phyloP scores from a whole-genome alignment of 2,797 vertebrate genomes.

The Lindbergichthys nudifrons region DNA sequence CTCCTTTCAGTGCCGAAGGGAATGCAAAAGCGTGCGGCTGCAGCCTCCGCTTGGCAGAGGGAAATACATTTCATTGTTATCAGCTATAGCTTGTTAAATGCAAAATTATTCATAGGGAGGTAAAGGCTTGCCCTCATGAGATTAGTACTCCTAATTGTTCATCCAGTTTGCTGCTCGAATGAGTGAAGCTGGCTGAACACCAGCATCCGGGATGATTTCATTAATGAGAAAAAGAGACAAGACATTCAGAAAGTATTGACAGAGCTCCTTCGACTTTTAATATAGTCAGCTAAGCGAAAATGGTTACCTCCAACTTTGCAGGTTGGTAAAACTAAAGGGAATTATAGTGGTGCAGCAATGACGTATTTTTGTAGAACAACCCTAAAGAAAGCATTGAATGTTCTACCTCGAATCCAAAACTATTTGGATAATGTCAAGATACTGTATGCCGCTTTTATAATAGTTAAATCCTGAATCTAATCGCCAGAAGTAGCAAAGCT shows the following conservation, averaged over 20 bases:
- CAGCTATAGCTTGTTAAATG: conserved; percentile 70
- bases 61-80: conserved; percentile 70
- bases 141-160: conserved; percentile 78
- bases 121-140: conserved; percentile 71
- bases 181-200: conserved; percentile 45
- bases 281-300: conserved; percentile 20
- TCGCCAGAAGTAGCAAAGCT: too few relatives aligned
- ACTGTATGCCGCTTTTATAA: too few relatives aligned
- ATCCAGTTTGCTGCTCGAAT: conserved; percentile 58
- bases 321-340: conserved; percentile 7
- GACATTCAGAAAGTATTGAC: conserved; percentile 47
- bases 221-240: conserved; percentile 58
- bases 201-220: conserved; percentile 48
- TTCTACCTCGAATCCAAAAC: too few relatives aligned
- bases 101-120: conserved; percentile 78
- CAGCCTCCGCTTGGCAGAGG: conserved; percentile 47
- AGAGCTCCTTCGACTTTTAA: conserved; percentile 55
- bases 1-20: conserved; percentile 37
- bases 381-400: too few relatives aligned
- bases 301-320: conserved; percentile 9
- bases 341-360: conserved; percentile 9
- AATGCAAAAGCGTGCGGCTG: conserved; percentile 43
- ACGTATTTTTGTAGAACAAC: too few relatives aligned
- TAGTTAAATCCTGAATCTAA: too few relatives aligned
- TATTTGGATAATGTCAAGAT: too few relatives aligned